Evolutionary conservation across 2,113 vertebrate species (phyloP).

Genomic region (Chrysochloris asiatica): DNA sequence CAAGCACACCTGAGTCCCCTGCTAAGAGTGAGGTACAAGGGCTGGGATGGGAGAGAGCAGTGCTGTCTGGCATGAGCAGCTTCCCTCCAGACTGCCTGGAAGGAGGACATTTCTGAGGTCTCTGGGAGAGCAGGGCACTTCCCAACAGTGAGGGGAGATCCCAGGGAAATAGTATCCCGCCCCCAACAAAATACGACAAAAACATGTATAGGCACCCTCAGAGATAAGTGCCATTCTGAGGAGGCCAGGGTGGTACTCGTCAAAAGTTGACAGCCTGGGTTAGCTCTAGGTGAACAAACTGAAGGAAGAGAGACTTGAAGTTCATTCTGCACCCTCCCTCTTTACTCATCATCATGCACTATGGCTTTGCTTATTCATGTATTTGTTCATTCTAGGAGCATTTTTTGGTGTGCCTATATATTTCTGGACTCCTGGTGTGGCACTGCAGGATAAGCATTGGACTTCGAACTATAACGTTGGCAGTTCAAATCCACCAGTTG

Average conservation of each 20-base stretch:
- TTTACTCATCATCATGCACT: no score
- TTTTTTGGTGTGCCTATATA: no score
- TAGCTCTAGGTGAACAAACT: not conserved
- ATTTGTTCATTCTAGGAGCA: not conserved
- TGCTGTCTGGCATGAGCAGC: not conserved
- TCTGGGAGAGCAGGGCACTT: not conserved
- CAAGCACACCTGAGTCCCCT: conserved; percentile 83
- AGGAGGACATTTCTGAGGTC: not conserved
- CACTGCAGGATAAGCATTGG: no score
- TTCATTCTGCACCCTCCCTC: not conserved
- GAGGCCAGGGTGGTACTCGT: not conserved
- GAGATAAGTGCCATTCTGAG: not conserved
- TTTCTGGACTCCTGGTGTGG: no score
- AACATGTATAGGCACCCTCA: not conserved
- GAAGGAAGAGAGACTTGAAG: not conserved
- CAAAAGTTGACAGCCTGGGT: not conserved
- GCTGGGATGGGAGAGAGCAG: not conserved
- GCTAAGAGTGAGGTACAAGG: conserved; percentile 85
- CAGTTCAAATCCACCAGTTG: no score
- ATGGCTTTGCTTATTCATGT: not conserved
- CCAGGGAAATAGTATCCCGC: not conserved
- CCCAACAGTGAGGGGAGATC: not conserved
- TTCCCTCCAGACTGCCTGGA: not conserved
- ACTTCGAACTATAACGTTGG: no score
- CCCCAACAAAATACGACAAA: not conserved